phyloP scores from a whole-genome alignment of 2,797 vertebrate genomes.

The Siniperca scherzeri region DNA sequence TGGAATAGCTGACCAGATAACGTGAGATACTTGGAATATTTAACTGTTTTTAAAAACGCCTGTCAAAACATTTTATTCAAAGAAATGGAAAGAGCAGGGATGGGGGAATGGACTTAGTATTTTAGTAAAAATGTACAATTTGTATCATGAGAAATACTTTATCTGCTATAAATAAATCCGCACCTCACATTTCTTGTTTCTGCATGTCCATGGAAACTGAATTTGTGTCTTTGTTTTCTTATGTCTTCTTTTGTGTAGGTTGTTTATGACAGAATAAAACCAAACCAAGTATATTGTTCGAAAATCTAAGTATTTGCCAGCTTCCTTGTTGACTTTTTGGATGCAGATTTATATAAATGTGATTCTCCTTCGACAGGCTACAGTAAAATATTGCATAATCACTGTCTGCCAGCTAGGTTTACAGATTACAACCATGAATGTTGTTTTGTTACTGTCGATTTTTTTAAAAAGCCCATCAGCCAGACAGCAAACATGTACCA shows the following conservation, averaged over 20 bases:
- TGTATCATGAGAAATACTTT: background rate
- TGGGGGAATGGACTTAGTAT: no score
- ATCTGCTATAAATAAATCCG: background rate
- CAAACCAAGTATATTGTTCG: background rate
- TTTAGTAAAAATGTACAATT: no score
- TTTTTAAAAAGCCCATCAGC: no score
- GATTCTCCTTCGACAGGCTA: background rate
- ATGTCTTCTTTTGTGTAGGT: background rate
- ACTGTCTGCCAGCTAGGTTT: background rate
- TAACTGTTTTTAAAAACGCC: no score
- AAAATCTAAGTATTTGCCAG: background rate
- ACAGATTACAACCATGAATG: background rate
- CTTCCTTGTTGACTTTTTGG: background rate
- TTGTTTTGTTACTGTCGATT: background rate
- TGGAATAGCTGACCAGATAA: background rate
- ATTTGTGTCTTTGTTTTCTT: background rate
- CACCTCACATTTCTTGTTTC: background rate
- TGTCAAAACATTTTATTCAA: no score
- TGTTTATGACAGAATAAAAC: background rate
- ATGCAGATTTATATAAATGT: background rate
- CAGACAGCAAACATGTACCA: no score
- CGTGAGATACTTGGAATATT: background rate
- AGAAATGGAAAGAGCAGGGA: no score
- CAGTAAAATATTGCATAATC: background rate
- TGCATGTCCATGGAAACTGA: background rate